Base-by-base conservation (phyloP, 1,140 invertebrate species). In the Brachionus rotundiformis region DNA sequence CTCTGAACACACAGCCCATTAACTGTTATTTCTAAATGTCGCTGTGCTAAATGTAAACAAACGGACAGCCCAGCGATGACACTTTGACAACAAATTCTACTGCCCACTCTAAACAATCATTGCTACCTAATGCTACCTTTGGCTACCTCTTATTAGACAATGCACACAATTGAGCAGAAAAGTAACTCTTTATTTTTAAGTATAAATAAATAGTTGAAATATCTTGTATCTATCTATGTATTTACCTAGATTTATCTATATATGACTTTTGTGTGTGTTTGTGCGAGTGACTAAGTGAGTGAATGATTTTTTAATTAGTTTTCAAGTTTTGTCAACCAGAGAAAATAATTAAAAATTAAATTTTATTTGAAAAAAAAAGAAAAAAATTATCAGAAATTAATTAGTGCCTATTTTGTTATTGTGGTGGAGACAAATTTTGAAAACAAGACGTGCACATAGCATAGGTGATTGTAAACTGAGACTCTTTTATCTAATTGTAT, bases 281-380 rank as follows among this genome's bases (percentile, higher is more conserved):
- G n/a, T n/a, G n/a, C n/a, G n/a, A n/a, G n/a, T n/a, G n/a, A n/a
- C n/a, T n/a, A n/a, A n/a, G n/a, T n/a, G n/a, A n/a, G n/a, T n/a
- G n/a, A n/a, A n/a, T 54, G 47, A 5, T 23, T 54, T 54, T 23
- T 19, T 54, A 54, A 54, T 54, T 49, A 49, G 16, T 54, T 54
- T 54, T 54, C 47, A 54, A 54, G 47, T 54, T 8, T 54, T 54
- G 47, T 54, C 47, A 54, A 54, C 47, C 47, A 54, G 23, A 54
- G 47, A 54, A 54, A 54, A 54, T 54, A 54, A 54, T 54, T 54
- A 54, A 54, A 54, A 54, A 16, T 49, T 13, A 41, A 41, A 49
- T 7, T n/a, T 23, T n/a, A n/a, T n/a, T n/a, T n/a, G n/a, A 54
- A 54, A 54, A 54, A 54, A 7, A 13, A 47, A 16, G n/a, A 23